Base-by-base conservation (phyloP, 2,888 invertebrate species). In the Eremobia ochroleuca region DNA sequence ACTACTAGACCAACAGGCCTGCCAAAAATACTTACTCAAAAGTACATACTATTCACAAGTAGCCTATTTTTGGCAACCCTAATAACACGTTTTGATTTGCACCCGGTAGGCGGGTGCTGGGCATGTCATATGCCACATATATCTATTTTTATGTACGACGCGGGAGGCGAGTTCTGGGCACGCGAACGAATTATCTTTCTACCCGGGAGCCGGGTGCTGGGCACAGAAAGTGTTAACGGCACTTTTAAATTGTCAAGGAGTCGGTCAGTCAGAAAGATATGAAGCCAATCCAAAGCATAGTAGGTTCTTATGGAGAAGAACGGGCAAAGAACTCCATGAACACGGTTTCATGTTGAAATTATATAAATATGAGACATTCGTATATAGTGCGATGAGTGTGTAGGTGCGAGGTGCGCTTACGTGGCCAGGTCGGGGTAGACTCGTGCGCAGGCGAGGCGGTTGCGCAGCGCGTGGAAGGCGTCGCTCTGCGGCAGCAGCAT, bases 401-500 rank as follows among this genome's bases (percentile, higher is more conserved):
- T 46, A 15, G 25, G 49, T 49, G 34, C 9, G 37, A 49, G 37
- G 13, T 21, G 11, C 31, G 68, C 76, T 55, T 1, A 77, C 77
- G 46, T 31, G 46, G 59, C 13, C 34, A 71, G 81, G 52, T 80
- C 67, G 15, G 70, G 70, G 34, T 66, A 67, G n/a, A 40, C 66
- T 18, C 77, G 95, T 87, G 93, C 94, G 90, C 94, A 93, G 90
- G 95, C 94, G 93, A 99, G 97, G 37, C 99, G 97, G 90, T 98
- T 97, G 85, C 97, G 97, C 80, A 99, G 97, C 83, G 98, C 98
- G 92, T 98, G 98, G 97, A 99, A 99, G 58, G 99, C 99, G 93
- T 99, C 99, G 69, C 98, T 99, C 97, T 99, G 99, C 69, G 99
- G 99, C 92, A 99, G 97, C 88, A 99, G 95, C 99, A 99, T 99